Base-by-base conservation (phyloP, 2,113 vertebrate genomes). In the Cisticola juncidis region DNA sequence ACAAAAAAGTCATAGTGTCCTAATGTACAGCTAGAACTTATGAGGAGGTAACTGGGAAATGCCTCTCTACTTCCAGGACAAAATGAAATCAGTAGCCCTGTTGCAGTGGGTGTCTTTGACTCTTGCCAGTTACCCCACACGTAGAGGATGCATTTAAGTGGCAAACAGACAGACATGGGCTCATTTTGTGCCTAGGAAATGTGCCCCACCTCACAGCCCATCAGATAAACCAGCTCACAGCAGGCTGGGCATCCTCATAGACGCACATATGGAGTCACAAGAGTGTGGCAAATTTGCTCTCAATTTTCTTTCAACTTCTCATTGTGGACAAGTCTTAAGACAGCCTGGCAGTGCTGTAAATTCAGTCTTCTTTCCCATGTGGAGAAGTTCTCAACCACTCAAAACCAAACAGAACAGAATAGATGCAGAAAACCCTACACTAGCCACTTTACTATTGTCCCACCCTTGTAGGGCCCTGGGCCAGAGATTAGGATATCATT, bases 51-150 rank as follows among this genome's bases (percentile, higher is more conserved):
- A 57, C 23, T 47, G 56, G 83, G 38, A 92, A 92, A 40, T 20
- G 29, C 42, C 42, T 76, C 51, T 68, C 14, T 80, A 6, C 29
- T 54, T 42, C 54, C 62, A 73, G 36, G 38, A 76, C 38, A 61
- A 93, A 76, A 86, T 14, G 16, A 96, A 84, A 76, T 36, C 38
- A 80, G 56, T 47, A 74, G 68, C 71, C 33, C 82, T 56, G 35
- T 45, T 26, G 18, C 47, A 40, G 33, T 20, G 31, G 9, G 22
- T 50, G 9, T 15, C 48, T 94, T 57, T 81, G 66, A n/a, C n/a
- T 71, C 53, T 18, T n/a, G 45, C 40, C n/a, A 53, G 20, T 28
- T 48, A 38, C 16, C 74, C 48, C 53, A 42, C 40, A 29, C 5
- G 3, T 6, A 58, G 33, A 79, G 14, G 48, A 64, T 53, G 38